phyloP scores from a whole-genome alignment of 2,888 invertebrate genomes.

The Polylopha cassiicola region DNA sequence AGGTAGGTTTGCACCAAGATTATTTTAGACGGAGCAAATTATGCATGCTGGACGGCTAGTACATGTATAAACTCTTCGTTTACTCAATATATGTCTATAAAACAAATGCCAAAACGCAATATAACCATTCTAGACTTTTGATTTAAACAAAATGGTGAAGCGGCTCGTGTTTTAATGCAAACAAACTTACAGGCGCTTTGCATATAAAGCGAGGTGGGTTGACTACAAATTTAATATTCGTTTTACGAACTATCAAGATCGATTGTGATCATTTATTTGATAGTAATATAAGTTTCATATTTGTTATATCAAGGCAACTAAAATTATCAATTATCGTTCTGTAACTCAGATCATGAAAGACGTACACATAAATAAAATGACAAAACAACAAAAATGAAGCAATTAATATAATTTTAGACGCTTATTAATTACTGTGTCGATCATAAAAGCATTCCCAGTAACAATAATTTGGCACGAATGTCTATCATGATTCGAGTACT shows the following conservation, averaged over 20 bases:
- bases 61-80: conserved; percentile 49
- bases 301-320: conserved; percentile 36
- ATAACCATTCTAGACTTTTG: conserved; percentile 74
- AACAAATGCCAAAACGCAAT: conserved; percentile 76
- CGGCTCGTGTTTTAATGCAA: conserved; percentile 78
- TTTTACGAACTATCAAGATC: conserved; percentile 57
- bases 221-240: conserved; percentile 70
- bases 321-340: conserved; percentile 40
- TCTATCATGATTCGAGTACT: conserved; percentile 67
- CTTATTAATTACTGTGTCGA: conserved; percentile 14
- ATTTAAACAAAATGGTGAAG: conserved; percentile 73
- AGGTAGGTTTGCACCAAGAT: conserved; percentile 65
- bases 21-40: conserved; percentile 39
- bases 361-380: conserved; percentile 28
- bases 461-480: conserved; percentile 25
- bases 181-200: conserved; percentile 78
- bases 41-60: conserved; percentile 60
- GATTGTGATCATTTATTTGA: conserved; percentile 15
- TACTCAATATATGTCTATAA: conserved; percentile 51
- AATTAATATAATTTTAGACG: conserved; percentile 10
- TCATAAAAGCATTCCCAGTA: conserved; percentile 13
- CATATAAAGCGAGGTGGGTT: conserved; percentile 78
- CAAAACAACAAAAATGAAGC: conserved; percentile 22
- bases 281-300: conserved; percentile 12
- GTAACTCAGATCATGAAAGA: conserved; percentile 66